phyloP scores from a whole-genome alignment of 37 sponge, comb jelly and placozoan species.

The Beroe forskalii region DNA sequence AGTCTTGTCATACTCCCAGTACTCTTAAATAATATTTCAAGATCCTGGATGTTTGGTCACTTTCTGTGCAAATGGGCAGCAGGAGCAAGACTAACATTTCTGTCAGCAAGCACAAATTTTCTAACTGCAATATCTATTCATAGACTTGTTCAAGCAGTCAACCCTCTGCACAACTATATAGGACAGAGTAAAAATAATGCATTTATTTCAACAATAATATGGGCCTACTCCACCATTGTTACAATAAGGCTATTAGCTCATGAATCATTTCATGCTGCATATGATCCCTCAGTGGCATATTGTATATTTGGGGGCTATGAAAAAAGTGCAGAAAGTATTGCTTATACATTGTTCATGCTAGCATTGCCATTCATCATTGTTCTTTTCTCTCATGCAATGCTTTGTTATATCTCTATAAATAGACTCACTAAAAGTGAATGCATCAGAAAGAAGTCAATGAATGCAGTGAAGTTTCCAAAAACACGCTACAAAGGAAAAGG shows the following conservation, averaged over 20 bases:
- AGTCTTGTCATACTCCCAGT: constrained; percentile 16
- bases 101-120: neutral
- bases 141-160: constrained; percentile 2
- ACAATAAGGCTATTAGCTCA: neutral
- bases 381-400: neutral
- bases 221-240: neutral
- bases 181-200: neutral
- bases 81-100: neutral
- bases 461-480: neutral
- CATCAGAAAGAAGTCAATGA: constrained; percentile 31
- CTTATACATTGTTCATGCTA: neutral
- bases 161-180: constrained; percentile 30
- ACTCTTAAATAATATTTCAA: constrained; percentile 11
- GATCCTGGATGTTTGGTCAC: constrained; percentile 10
- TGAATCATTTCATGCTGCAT: neutral
- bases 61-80: neutral
- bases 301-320: neutral
- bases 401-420: constrained; percentile 18
- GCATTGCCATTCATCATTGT: neutral
- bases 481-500: neutral
- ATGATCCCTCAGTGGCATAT: neutral
- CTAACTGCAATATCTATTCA: constrained; percentile 22
- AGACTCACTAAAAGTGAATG: neutral
- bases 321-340: neutral
- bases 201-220: neutral